phyloP scores from a whole-genome alignment of 1,140 invertebrate genomes.

The Drosophila seguyi region DNA sequence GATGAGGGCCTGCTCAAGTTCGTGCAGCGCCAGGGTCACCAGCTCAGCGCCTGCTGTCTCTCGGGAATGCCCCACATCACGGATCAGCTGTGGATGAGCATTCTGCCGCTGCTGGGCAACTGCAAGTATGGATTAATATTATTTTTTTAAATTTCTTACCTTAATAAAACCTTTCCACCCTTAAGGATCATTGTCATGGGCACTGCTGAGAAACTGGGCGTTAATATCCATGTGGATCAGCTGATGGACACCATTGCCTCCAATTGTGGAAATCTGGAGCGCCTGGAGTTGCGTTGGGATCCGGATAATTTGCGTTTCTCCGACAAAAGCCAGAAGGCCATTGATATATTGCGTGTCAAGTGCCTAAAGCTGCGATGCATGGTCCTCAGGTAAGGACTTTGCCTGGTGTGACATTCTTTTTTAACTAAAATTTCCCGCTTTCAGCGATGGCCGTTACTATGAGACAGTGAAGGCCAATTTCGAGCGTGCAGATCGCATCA shows the following conservation, averaged over 20 bases:
- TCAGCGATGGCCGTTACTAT: constrained; percentile 99
- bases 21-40: constrained; percentile 93
- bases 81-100: constrained; percentile 97
- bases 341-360: constrained; percentile 95
- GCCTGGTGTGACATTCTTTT: constrained; percentile 1
- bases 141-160: not conserved
- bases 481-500: constrained; percentile 97
- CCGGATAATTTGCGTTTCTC: constrained; percentile 99
- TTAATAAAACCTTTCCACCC: constrained; percentile 15
- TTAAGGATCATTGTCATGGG: constrained; percentile 98
- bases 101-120: constrained; percentile 95
- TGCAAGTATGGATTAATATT: constrained; percentile 90
- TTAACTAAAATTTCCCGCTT: not conserved
- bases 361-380: constrained; percentile 94
- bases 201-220: constrained; percentile 96
- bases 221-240: constrained; percentile 98
- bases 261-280: constrained; percentile 94
- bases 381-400: constrained; percentile 90
- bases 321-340: constrained; percentile 99
- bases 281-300: constrained; percentile 98
- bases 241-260: constrained; percentile 98
- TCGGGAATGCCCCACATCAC: constrained; percentile 99
- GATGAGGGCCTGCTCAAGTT: constrained; percentile 97
- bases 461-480: constrained; percentile 99
- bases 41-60: constrained; percentile 94